phyloP scores from a whole-genome alignment of 1,140 invertebrate genomes.

The Zaprionus ornatus region DNA sequence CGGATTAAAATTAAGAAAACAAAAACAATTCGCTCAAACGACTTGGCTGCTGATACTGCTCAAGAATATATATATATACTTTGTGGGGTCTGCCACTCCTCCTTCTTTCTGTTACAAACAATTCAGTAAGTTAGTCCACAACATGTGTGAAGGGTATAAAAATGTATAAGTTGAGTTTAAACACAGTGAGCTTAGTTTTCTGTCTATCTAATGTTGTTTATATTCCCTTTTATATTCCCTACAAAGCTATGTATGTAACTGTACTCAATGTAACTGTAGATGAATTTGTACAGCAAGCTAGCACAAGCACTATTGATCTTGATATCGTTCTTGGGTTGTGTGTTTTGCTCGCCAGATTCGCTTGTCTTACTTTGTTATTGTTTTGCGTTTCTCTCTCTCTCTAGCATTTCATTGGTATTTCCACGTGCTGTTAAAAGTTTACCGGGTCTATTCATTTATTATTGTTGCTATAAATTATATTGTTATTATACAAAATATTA shows the following conservation, averaged over 20 bases:
- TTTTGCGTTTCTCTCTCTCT: conserved; percentile 18
- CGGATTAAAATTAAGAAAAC: no score
- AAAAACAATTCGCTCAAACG: no score
- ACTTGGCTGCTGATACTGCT: no score
- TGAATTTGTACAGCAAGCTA: conserved; percentile 22
- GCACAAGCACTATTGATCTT: conserved; percentile 32
- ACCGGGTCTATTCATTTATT: background rate
- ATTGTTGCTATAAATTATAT: background rate
- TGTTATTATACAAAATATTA: conserved; percentile 4
- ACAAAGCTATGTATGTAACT: background rate
- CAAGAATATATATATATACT: no score
- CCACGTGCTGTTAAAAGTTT: background rate
- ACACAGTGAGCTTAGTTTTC: no score
- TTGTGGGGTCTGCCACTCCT: no score
- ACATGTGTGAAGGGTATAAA: no score
- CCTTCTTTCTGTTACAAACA: background rate
- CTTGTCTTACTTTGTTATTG: background rate
- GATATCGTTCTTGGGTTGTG: conserved; percentile 31
- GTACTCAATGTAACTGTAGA: background rate
- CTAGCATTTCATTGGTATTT: conserved; percentile 2
- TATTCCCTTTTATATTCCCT: background rate
- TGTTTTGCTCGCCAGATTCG: conserved; percentile 67
- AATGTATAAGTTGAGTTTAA: no score
- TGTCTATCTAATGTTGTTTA: no score
- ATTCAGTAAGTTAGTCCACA: background rate